These are phyloP conservation scores for Drosophila pegasa DNA, from an alignment of 2,888 invertebrate species.

Conservation along the genomic window DNA sequence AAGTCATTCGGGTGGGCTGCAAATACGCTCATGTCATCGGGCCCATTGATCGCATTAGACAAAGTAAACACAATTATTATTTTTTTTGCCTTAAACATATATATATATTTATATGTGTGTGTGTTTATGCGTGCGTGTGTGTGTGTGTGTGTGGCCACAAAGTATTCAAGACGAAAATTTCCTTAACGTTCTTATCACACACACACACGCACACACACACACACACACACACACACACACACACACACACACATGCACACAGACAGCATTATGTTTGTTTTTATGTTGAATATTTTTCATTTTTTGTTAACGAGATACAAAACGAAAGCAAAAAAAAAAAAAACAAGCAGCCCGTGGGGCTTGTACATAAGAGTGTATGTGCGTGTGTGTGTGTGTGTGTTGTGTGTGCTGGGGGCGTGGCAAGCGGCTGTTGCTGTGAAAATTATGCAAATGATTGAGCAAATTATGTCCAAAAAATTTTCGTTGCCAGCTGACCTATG, in stretches of 20 bases:
- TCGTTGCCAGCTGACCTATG: conserved; percentile 53
- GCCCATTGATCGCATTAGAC: conserved; percentile 72
- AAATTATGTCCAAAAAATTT: conserved; percentile 71
- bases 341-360: background rate
- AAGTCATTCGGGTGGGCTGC: conserved; percentile 16
- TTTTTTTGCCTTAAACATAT: conserved; percentile 34
- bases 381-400: background rate
- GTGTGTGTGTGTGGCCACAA: conserved; percentile 57
- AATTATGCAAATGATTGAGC: conserved; percentile 79
- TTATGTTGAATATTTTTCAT: conserved; percentile 52
- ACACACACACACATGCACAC: conserved; percentile 7
- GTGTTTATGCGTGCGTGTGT: conserved; percentile 11
- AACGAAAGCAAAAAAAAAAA: conserved; percentile 34
- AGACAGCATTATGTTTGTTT: conserved; percentile 54
- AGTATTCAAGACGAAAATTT: conserved; percentile 61
- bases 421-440: conserved; percentile 55
- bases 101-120: conserved; percentile 3
- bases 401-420: conserved; percentile 8
- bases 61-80: conserved; percentile 79
- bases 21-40: conserved; percentile 29
- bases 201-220: conserved; percentile 20
- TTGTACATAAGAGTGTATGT: background rate
- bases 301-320: conserved; percentile 64
- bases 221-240: conserved; percentile 12
- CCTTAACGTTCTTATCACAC: conserved; percentile 61